Evolutionary conservation across 2,888 invertebrate species (phyloP).

Genomic region (Troides aeacus): DNA sequence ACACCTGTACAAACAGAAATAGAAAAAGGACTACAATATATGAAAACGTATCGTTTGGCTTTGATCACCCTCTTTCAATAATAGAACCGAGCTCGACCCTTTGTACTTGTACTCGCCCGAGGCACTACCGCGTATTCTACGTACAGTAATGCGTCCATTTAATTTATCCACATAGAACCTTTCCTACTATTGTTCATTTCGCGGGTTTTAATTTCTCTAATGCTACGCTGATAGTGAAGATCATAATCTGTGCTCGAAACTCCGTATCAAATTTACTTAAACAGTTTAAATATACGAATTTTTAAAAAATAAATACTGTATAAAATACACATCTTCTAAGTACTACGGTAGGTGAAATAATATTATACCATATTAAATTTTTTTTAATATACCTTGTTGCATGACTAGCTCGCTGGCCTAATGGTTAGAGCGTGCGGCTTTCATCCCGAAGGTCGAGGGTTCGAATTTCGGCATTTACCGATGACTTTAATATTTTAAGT

Average conservation of each 20-base stretch:
- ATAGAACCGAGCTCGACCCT: constrained; percentile 59
- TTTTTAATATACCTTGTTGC: no score
- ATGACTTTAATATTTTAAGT: no score
- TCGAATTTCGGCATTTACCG: no score
- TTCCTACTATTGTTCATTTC: constrained; percentile 47
- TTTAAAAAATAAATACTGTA: neutral
- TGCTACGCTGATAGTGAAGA: constrained; percentile 34
- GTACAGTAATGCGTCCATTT: constrained; percentile 66
- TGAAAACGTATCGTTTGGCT: constrained; percentile 68
- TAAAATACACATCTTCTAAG: neutral
- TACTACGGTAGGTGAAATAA: no score
- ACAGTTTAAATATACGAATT: neutral
- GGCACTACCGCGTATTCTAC: constrained; percentile 45
- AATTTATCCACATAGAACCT: constrained; percentile 56
- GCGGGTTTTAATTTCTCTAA: constrained; percentile 45
- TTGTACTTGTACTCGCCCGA: constrained; percentile 55
- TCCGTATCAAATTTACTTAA: constrained; percentile 24
- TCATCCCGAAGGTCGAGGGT: no score
- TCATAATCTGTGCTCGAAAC: constrained; percentile 22
- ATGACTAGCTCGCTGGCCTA: no score
- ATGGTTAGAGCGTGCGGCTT: no score
- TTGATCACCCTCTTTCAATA: constrained; percentile 77
- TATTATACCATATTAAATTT: no score
- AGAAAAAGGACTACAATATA: constrained; percentile 62
- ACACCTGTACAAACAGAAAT: constrained; percentile 64